Evolutionary conservation across 2,113 vertebrate genomes (phyloP).

Genomic region (Ailuropoda melanoleuca): DNA sequence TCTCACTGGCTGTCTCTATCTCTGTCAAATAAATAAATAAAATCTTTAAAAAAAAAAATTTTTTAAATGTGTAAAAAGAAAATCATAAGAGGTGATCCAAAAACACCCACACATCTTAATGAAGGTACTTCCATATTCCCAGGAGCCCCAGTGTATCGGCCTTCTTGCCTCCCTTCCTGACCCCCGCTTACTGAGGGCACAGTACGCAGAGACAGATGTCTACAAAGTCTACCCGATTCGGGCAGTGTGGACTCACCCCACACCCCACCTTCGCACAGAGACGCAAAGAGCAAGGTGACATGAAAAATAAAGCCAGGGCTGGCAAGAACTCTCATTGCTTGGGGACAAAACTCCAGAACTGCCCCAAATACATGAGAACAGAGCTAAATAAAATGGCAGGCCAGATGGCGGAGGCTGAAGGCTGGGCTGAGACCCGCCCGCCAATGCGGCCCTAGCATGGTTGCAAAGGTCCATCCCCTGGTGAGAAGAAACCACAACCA

Average conservation of each 20-base stretch:
- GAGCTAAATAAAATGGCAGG: neutral
- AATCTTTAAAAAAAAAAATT: neutral
- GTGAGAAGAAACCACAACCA: neutral
- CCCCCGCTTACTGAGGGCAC: neutral
- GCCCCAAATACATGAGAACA: neutral
- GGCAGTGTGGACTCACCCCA: neutral
- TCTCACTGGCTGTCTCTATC: no score
- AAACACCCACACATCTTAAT: neutral
- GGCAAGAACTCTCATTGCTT: neutral
- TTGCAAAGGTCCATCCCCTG: neutral
- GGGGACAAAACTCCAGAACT: neutral
- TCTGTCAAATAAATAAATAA: no score
- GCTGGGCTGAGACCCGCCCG: neutral
- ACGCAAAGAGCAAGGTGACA: neutral
- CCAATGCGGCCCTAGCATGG: neutral
- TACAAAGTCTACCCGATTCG: accelerated
- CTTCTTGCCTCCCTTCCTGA: neutral
- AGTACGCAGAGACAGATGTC: neutral
- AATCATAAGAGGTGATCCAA: neutral
- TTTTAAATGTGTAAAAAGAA: neutral
- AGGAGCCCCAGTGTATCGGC: neutral
- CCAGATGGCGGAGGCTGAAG: conserved; percentile 27
- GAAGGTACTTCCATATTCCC: neutral
- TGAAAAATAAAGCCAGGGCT: neutral
- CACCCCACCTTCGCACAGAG: neutral